Evolutionary conservation across 2,113 vertebrate species (phyloP).

Genomic region (Sterrhoptilus dennistouni): DNA sequence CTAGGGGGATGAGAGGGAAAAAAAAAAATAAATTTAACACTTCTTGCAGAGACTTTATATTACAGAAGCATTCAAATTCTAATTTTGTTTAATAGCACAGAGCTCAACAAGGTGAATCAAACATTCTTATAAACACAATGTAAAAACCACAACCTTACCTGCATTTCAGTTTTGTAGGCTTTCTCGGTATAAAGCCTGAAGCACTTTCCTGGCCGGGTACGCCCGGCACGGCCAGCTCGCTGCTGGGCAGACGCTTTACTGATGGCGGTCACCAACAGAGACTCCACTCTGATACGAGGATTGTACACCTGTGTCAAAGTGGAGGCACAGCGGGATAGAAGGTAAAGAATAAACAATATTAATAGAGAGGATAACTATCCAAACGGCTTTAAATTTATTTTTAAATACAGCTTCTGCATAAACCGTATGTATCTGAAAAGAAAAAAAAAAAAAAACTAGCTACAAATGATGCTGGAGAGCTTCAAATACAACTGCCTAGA

Average conservation of each 20-base stretch:
- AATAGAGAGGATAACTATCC: background rate
- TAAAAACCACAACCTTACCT: slow-evolving; percentile 70
- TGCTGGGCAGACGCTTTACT: slow-evolving; percentile 99
- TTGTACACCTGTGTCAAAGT: slow-evolving; percentile 88
- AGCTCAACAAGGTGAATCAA: background rate
- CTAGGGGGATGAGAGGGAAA: slow-evolving; percentile 58
- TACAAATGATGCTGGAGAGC: background rate
- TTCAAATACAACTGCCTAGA: background rate
- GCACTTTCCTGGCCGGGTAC: slow-evolving; percentile 93
- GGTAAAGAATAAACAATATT: background rate
- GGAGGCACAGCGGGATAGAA: background rate
- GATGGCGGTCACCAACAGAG: slow-evolving; percentile 94
- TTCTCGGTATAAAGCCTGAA: slow-evolving; percentile 97
- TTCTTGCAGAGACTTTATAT: background rate
- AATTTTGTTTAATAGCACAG: background rate
- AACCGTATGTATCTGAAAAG: background rate
- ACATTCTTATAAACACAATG: fast-evolving
- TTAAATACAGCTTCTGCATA: background rate
- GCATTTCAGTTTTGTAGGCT: slow-evolving; percentile 98
- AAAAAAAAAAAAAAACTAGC: background rate
- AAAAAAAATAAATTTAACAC: background rate
- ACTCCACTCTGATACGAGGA: slow-evolving; percentile 96
- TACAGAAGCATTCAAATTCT: background rate
- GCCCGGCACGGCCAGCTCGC: slow-evolving; percentile 95
- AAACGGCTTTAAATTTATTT: background rate